Evolutionary conservation across 1,140 invertebrate species (phyloP).

Genomic region (Drosophila quadrilineata): DNA sequence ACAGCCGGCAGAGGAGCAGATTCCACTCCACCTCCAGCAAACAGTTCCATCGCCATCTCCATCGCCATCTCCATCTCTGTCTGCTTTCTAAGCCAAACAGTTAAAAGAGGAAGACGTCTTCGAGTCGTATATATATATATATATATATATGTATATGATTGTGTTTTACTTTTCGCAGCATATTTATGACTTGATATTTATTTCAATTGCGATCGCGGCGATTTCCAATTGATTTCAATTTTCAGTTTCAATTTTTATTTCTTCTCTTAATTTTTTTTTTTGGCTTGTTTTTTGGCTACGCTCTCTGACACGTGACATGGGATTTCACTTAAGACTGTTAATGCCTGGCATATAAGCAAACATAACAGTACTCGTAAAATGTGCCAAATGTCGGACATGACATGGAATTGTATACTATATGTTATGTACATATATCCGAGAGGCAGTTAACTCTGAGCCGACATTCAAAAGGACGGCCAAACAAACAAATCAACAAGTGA

Average conservation of each 20-base stretch:
- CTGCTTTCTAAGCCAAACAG: constrained; percentile 66
- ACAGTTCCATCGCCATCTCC: constrained; percentile 8
- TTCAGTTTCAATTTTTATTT: constrained; percentile 37
- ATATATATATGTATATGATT: no score
- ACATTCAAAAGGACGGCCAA: constrained; percentile 61
- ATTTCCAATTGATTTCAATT: constrained; percentile 68
- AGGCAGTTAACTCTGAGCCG: constrained; percentile 57
- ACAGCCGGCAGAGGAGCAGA: constrained; percentile 2
- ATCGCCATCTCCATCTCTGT: constrained; percentile 44
- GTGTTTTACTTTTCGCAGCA: constrained; percentile 39
- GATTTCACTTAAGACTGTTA: constrained; percentile 76
- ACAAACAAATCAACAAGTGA: constrained; percentile 46
- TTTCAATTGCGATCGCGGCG: constrained; percentile 51
- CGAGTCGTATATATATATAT: no score
- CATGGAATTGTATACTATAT: constrained; percentile 58
- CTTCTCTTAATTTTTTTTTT: not conserved
- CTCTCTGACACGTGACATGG: constrained; percentile 73
- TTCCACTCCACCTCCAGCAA: not conserved
- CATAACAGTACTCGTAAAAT: no score
- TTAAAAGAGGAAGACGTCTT: no score
- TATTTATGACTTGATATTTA: constrained; percentile 59
- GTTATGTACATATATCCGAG: constrained; percentile 40
- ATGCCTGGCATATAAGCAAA: constrained; percentile 68
- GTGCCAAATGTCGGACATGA: constrained; percentile 71
- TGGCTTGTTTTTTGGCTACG: constrained; percentile 23